Percentiles rank a stretch among this genome's conserved stretches.
Evolutionary conservation across 2,888 invertebrate species (phyloP).

Genomic region (Seira musarum): DNA sequence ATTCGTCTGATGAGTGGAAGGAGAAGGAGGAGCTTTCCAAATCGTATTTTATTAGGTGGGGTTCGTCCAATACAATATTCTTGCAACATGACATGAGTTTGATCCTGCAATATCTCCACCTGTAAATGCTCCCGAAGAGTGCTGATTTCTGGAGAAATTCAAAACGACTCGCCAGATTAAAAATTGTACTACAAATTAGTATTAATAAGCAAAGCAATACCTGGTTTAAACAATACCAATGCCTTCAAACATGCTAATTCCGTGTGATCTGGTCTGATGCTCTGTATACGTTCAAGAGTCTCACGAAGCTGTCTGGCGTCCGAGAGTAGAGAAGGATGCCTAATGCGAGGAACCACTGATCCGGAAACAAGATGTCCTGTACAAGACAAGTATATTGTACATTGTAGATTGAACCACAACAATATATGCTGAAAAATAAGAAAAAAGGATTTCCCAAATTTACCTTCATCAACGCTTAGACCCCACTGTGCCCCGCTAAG

Average conservation of each 20-base stretch:
- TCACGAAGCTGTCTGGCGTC: slow-evolving; percentile 78
- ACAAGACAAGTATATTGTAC: background rate
- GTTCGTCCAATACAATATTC: slow-evolving; percentile 67
- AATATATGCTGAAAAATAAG: slow-evolving; percentile 22
- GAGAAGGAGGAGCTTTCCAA: slow-evolving; percentile 83
- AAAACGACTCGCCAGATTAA: too few species aligned
- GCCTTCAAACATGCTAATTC: slow-evolving; percentile 91
- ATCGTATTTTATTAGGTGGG: slow-evolving; percentile 75
- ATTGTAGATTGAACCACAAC: background rate
- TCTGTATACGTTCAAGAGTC: slow-evolving; percentile 79
- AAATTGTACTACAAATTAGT: too few species aligned
- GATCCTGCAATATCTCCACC: slow-evolving; percentile 81
- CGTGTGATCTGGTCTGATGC: slow-evolving; percentile 82
- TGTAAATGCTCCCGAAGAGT: slow-evolving; percentile 77
- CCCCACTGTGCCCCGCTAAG: slow-evolving; percentile 88
- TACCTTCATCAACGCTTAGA: slow-evolving; percentile 83
- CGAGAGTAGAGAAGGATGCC: slow-evolving; percentile 76
- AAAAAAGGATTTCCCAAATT: slow-evolving; percentile 34
- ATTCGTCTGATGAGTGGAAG: slow-evolving; percentile 79
- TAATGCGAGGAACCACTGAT: slow-evolving; percentile 74
- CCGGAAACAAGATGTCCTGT: slow-evolving; percentile 71
- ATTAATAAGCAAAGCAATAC: slow-evolving; percentile 72
- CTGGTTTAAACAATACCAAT: slow-evolving; percentile 85
- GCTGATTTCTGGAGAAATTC: slow-evolving; percentile 75
- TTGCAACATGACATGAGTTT: slow-evolving; percentile 83